A percentile compares a stretch with the other conserved stretches of the same genome.
phyloP scores from a whole-genome alignment of 2,797 vertebrate species.

The Paramormyrops hopkinsi region DNA sequence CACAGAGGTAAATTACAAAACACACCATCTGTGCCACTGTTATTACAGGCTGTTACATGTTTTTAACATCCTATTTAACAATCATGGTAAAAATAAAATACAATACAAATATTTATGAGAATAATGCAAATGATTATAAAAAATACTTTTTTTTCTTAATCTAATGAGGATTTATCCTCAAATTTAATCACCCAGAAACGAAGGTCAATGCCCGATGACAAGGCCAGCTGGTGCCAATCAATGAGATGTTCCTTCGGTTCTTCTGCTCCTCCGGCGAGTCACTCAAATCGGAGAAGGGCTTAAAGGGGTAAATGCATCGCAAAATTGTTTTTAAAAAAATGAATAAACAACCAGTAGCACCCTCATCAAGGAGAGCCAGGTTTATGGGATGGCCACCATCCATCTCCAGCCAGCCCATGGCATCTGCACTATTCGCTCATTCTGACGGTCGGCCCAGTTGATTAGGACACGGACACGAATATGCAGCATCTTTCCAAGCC shows the following conservation, averaged over 20 bases:
- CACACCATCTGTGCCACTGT: neutral
- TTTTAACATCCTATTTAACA: neutral
- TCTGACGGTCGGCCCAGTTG: neutral
- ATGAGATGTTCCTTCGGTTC: neutral
- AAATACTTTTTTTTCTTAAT: neutral
- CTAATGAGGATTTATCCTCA: neutral
- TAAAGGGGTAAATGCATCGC: constrained; percentile 38
- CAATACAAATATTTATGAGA: neutral
- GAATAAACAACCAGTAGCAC: constrained; percentile 53
- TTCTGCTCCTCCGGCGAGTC: constrained; percentile 40
- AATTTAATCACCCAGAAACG: neutral
- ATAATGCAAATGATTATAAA: neutral
- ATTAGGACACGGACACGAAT: constrained; percentile 39
- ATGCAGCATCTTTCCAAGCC: constrained; percentile 38
- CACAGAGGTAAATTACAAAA: neutral
- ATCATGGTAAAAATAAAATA: neutral
- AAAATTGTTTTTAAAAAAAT: constrained; percentile 46
- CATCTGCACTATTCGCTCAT: constrained; percentile 27
- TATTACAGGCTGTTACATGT: neutral
- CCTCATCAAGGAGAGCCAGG: constrained; percentile 52
- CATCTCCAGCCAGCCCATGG: constrained; percentile 40
- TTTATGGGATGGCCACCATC: constrained; percentile 57
- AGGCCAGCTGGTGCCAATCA: neutral
- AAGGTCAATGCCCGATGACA: neutral
- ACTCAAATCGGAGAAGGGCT: constrained; percentile 40